Evolutionary conservation across 2,888 invertebrate genomes (phyloP), one percentile per base, ranked within the genome.

Genomic region (Listrodromus nycthemerus): DNA sequence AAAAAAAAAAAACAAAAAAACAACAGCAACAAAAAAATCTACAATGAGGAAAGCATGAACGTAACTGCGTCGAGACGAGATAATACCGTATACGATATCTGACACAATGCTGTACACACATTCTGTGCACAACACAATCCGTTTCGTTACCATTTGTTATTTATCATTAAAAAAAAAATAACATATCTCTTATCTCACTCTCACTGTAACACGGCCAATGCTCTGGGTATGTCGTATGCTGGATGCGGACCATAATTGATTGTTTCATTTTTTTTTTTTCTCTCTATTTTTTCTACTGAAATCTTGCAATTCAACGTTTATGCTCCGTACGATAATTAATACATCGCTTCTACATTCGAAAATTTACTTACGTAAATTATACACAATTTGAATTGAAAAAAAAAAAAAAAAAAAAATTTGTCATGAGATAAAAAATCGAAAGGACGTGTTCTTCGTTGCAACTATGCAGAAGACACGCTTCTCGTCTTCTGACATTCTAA

Each of bases 141-240:
- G 45, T 69, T 80, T 80, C 52, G 73, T 84, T 75, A 48, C 37
- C 70, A 80, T 63, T 73, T 58, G 69, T 74, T 67, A 84, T 81
- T 82, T 71, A 52, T 76, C 52, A 41, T 63, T n/a, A 27, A 45
- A 70, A 71, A 41, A 7, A 55, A 37, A 8, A 41, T 65, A 66
- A 74, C 58, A 69, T 87, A 86, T 88, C 84, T 89, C 80, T 76
- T 89, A 88, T 90, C 88, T 92, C 91, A 91, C 87, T 84, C 65
- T 90, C 89, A 91, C 90, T 92, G 86, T 90, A 61, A 92, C 92
- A 93, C 92, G 89, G 91, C 91, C 90, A 92, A 93, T 93, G 93
- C 92, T 93, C 92, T 93, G 92, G 92, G 91, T 93, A 93, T 93
- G 92, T 93, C 92, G 92, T 93, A 92, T 93, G 93, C 93, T 93